Evolutionary conservation across 2,113 vertebrate genomes (phyloP).

Genomic region (Calypte anna): DNA sequence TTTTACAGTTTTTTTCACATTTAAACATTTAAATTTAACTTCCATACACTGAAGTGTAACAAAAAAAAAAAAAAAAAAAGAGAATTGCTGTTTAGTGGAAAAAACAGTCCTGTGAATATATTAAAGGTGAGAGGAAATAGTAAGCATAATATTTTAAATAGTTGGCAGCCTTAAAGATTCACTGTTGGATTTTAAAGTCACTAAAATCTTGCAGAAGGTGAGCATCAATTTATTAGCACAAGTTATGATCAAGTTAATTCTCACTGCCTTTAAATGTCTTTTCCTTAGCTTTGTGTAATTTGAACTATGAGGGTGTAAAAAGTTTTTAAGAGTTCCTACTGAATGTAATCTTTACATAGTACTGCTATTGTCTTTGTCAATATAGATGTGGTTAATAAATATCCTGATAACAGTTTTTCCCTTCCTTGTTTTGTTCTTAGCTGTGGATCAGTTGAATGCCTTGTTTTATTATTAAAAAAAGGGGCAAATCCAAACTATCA

Average conservation of each 20-base stretch:
- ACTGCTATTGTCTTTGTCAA: not conserved
- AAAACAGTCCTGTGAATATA: not conserved
- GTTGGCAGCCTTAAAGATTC: not conserved
- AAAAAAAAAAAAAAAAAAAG: not conserved
- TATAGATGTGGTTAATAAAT: not conserved
- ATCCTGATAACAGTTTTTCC: not conserved
- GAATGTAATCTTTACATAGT: not conserved
- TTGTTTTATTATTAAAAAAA: slow-evolving; percentile 92
- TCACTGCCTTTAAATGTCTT: not conserved
- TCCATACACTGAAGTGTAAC: not conserved
- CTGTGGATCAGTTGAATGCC: slow-evolving; percentile 97
- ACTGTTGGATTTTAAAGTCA: not conserved
- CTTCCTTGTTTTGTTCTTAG: slow-evolving; percentile 68
- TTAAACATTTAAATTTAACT: not conserved
- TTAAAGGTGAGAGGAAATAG: not conserved
- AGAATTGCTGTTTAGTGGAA: not conserved
- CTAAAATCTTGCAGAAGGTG: not conserved
- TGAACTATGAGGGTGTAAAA: not conserved
- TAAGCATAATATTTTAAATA: not conserved
- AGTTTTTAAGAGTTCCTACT: not conserved
- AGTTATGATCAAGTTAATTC: not conserved
- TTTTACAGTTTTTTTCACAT: not conserved
- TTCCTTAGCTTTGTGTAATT: not conserved
- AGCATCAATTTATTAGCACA: not conserved
- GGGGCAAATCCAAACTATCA: slow-evolving; percentile 98